phyloP scores from a whole-genome alignment of 2,797 vertebrate genomes.

The Pristis pectinata region DNA sequence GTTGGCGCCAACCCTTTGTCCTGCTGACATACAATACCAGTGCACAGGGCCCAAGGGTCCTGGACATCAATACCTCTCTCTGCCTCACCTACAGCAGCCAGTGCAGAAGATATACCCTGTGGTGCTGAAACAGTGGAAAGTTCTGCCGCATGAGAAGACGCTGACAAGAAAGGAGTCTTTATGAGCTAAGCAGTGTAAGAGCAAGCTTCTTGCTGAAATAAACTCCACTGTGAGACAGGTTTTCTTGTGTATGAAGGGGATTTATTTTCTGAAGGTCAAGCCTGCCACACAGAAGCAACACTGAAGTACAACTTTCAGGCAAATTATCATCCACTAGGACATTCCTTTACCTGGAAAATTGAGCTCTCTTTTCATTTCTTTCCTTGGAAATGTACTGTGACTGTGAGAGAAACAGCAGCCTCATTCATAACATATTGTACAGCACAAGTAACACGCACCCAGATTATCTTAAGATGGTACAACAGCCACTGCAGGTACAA shows the following conservation, averaged over 20 bases:
- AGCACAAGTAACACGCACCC: slow-evolving; percentile 10
- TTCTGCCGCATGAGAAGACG: slow-evolving; percentile 47
- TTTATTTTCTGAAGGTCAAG: slow-evolving; percentile 51
- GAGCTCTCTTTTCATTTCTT: slow-evolving; percentile 22
- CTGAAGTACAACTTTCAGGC: slow-evolving; percentile 23
- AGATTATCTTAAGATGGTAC: background rate
- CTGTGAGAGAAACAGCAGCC: background rate
- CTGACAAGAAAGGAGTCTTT: slow-evolving; percentile 47
- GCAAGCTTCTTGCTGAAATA: slow-evolving; percentile 35
- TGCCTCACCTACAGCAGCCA: slow-evolving; percentile 46
- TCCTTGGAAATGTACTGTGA: slow-evolving; percentile 24
- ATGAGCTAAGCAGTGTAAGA: background rate
- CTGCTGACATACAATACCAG: slow-evolving; percentile 79
- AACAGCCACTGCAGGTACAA: background rate
- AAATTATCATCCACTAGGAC: slow-evolving; percentile 26
- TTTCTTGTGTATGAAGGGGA: slow-evolving; percentile 42
- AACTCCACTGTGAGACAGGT: slow-evolving; percentile 37
- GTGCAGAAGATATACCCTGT: slow-evolving; percentile 43
- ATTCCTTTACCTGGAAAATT: slow-evolving; percentile 32
- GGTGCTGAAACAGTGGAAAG: slow-evolving; percentile 46
- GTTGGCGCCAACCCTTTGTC: slow-evolving; percentile 90
- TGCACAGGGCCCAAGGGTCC: slow-evolving; percentile 55
- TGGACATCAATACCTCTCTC: slow-evolving; percentile 54
- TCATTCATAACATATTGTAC: slow-evolving; percentile 25
- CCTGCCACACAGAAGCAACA: slow-evolving; percentile 27